A percentile compares a stretch with the other conserved stretches of the same genome.
Conservation (phyloP, 2,888 invertebrate genomes). For the Rotaria sp. region DNA sequence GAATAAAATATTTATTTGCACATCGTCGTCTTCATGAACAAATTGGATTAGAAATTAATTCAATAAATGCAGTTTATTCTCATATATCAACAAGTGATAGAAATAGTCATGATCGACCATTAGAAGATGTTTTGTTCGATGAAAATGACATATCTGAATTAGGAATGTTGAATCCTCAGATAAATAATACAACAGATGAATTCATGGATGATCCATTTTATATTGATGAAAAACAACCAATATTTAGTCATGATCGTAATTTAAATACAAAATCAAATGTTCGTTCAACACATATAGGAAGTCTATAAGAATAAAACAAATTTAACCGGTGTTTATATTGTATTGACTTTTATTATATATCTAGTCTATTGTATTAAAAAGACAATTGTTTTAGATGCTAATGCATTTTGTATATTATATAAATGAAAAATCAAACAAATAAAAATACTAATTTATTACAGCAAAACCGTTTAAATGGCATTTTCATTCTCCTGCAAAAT, state of each 20-base stretch:
- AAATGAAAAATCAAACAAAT: no score
- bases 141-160: background rate
- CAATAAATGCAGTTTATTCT: background rate
- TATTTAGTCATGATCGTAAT: background rate
- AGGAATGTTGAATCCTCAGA: background rate
- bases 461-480: no score
- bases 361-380: no score
- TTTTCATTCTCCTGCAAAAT: no score
- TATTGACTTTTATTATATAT: no score
- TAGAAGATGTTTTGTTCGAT: background rate
- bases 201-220: background rate
- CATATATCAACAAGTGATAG: background rate
- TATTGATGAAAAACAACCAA: slow-evolving; percentile 20
- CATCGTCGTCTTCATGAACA: background rate
- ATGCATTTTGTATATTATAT: no score
- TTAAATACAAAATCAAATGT: background rate
- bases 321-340: no score
- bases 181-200: background rate
- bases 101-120: background rate
- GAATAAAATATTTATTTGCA: background rate
- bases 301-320: no score
- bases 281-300: no score
- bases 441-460: no score
- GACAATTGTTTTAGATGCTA: no score
- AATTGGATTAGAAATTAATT: background rate